Evolutionary conservation across 37 sponge, comb jelly and placozoan genomes (phyloP).

Genomic region (Haliclona indistincta): DNA sequence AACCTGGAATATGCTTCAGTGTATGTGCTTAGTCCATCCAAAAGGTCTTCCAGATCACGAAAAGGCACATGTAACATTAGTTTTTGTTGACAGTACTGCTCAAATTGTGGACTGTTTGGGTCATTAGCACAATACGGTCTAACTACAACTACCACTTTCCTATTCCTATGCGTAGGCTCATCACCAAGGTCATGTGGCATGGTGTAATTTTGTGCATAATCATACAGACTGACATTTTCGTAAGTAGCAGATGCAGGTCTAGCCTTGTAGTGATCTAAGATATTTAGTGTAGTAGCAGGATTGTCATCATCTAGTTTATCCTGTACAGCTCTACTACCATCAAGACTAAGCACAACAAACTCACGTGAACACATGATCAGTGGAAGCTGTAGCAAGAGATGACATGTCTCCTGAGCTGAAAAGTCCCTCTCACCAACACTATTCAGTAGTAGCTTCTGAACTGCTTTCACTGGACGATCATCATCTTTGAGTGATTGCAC

Average conservation of each 20-base stretch:
- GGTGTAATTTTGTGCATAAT: constrained; percentile 22
- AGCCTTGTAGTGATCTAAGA: neutral
- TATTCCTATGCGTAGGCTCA: constrained; percentile 6
- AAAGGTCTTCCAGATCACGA: constrained; percentile 25
- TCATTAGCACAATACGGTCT: constrained; percentile 52
- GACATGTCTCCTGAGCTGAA: constrained; percentile 53
- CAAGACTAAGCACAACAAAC: constrained; percentile 31
- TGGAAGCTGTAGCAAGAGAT: constrained; percentile 43
- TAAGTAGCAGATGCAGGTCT: constrained; percentile 12
- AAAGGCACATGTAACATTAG: constrained; percentile 56
- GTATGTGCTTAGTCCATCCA: too few species aligned
- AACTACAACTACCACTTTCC: constrained; percentile 24
- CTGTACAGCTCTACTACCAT: constrained; percentile 38
- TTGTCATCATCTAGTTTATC: constrained; percentile 4
- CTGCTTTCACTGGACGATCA: constrained; percentile 25
- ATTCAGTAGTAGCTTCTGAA: constrained; percentile 16
- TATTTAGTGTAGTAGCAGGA: too few species aligned
- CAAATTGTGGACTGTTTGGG: constrained; percentile 45
- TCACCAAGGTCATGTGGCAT: constrained; percentile 13
- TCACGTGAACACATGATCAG: constrained; percentile 23
- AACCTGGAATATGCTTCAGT: too few species aligned
- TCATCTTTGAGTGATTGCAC: constrained; percentile 9
- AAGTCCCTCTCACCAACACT: constrained; percentile 43
- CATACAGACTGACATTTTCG: constrained; percentile 19
- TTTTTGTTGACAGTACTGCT: constrained; percentile 56